phyloP scores from a whole-genome alignment of 1,140 invertebrate genomes.

The Oppia nitens region DNA sequence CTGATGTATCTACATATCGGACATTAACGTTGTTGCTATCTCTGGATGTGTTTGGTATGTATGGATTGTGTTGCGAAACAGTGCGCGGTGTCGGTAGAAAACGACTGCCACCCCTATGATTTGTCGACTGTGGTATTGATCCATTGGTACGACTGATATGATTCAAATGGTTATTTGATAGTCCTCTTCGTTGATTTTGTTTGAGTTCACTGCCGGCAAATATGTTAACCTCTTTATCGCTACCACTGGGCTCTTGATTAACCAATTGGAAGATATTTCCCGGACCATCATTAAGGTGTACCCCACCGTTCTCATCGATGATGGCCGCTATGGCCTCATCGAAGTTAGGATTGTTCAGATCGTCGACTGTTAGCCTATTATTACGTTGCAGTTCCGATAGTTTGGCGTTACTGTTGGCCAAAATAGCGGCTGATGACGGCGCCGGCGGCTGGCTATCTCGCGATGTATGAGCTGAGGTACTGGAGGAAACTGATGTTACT shows the following conservation, averaged over 20 bases:
- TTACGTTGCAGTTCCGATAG: neutral
- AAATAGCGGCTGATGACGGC: neutral
- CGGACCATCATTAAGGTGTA: conserved; percentile 20
- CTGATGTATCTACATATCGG: too few species aligned
- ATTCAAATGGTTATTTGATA: neutral
- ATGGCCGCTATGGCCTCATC: conserved; percentile 22
- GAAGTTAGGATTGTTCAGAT: conserved; percentile 17
- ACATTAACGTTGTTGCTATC: neutral
- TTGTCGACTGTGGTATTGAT: neutral
- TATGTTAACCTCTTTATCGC: neutral
- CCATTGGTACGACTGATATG: neutral
- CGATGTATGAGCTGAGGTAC: neutral
- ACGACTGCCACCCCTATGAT: neutral
- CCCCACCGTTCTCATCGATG: conserved; percentile 21
- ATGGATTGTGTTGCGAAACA: neutral
- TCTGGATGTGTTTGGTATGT: neutral
- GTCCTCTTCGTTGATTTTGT: neutral
- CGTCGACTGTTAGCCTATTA: neutral
- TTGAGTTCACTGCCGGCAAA: neutral
- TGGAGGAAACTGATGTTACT: neutral
- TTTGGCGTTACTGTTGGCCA: neutral
- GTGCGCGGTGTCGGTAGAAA: neutral
- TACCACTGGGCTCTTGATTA: neutral
- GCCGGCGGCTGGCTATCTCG: too few species aligned
- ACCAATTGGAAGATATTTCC: neutral